Base-by-base conservation (phyloP, 2,797 vertebrate species). In the Chaetophractus vellerosus region DNA sequence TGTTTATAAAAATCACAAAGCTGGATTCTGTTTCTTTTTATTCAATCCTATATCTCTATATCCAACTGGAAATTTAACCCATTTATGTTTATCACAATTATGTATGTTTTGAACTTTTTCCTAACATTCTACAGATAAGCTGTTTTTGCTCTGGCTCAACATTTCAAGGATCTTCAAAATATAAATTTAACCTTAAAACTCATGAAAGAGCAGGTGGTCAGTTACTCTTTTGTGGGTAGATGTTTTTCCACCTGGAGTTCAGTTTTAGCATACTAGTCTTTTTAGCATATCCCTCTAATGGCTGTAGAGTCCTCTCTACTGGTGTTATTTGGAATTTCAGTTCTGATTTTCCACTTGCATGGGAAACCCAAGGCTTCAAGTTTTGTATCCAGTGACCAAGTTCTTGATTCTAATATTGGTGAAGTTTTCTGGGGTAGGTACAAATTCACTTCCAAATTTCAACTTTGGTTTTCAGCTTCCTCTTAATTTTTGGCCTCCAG, bases 1-100 rank as follows among this genome's bases (percentile, higher is more conserved):
- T 80, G 8, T 11, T 76, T 83, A 14, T 52, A 88, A 82, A 57
- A 18, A 74, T 5, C 38, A 82, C 45, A 76, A 33, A 52, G 1
- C 31, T 91, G 19, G 21, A 57, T 85, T 94, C 45, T 57, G 2
- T 78, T 94, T 78, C 52, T 59, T 93, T 87, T 59, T 38, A 31
- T 63, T 63, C 52, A 52, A 18, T 72, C 12, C 10, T 87, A 21
- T n/a, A 93, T 23, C 21, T 59, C 10, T 76, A 3, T 45, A 33
- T 68, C 55, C 82, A 83, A 68, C 14, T 88, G 21, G 38, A 63
- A 83, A 48, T 75, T 48, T 59, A 48, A 59, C 31, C 6, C 19
- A 66, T 72, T 72, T 87, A 48, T 8, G n/a, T 26, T 14, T 61
- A 41, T 72, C 55, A 52, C 10, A 63, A 72, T 52, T 33, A 71